phyloP scores from a whole-genome alignment of 1,140 invertebrate genomes.

The Maconellicoccus hirsutus region DNA sequence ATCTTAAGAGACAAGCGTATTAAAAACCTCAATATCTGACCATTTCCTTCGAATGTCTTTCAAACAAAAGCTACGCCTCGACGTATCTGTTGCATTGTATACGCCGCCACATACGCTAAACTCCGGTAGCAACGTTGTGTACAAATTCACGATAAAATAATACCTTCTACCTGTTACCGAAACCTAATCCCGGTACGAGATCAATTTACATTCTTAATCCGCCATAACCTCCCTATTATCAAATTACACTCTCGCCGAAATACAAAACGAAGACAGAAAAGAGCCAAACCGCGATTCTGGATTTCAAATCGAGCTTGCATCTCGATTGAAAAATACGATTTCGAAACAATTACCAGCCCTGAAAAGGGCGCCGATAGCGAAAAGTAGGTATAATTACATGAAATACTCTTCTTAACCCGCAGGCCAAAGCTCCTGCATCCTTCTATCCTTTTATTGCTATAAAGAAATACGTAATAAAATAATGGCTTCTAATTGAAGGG shows the following conservation, averaged over 20 bases:
- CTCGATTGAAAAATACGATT: not conserved
- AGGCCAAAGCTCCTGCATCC: not conserved
- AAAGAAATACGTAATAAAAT: not conserved
- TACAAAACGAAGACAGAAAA: too few relatives aligned
- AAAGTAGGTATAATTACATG: not conserved
- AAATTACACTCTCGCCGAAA: not conserved
- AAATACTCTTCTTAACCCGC: not conserved
- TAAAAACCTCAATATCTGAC: too few relatives aligned
- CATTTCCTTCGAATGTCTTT: too few relatives aligned
- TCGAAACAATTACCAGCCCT: not conserved
- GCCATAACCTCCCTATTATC: conserved; percentile 2
- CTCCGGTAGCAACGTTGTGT: not conserved
- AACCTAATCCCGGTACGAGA: not conserved
- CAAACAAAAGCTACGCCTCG: too few relatives aligned
- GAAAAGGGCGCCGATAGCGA: not conserved
- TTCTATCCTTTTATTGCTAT: not conserved
- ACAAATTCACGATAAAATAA: not conserved
- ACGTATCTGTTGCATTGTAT: not conserved
- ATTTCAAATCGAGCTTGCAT: too few relatives aligned
- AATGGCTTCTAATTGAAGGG: not conserved
- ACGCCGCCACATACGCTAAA: not conserved
- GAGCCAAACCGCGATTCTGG: too few relatives aligned
- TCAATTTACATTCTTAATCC: conserved; percentile 5
- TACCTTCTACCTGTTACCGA: not conserved
- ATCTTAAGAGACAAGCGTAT: too few relatives aligned